Base-by-base conservation (phyloP, 2,113 vertebrate species). In the Epinephelus moara region DNA sequence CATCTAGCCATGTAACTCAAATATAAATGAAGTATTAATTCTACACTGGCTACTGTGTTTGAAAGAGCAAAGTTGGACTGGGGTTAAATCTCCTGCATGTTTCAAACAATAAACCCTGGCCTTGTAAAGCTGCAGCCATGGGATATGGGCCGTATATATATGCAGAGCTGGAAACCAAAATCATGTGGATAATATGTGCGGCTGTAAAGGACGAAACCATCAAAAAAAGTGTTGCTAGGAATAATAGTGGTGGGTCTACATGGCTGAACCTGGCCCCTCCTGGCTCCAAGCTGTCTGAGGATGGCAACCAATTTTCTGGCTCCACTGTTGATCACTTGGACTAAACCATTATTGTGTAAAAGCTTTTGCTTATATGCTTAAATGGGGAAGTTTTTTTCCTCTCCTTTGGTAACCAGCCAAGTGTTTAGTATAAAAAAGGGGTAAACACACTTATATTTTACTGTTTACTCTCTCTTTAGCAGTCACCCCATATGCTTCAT, bases 261-360 rank as follows among this genome's bases (percentile, higher is more conserved):
- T 4, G 74, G 55, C 73, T 72, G 81, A 75, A 78, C 64, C 71
- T 75, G 80, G 69, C 64, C 70, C 78, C 82, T 75, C 42, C 56
- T 17, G 87, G 70, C 87, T 89, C 87, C 87, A 82, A 47, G 42
- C 63, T 72, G 64, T 80, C 87, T 84, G 77, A 72, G 72, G 77
- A 78, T 70, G 5, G 75, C 11, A 52, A 27, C 62, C 61, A 53
- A 57, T 72, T 72, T 69, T 37, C 75, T 74, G 57, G 6, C 70
- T 63, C 50, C 17, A 33, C 63, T 42, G 23, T 45, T 42, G n/a
- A 59, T 70, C 56, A 45, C 47, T 59, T 60, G 18, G 52, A 19
- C 25, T 3, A 4, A 18, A 27, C 56, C n/a, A 53, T 47, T 60
- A 49, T 49, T 70, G 42, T 61, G 52, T 45, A 4, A 37, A 57